Evolutionary conservation across 2,797 vertebrate species (phyloP).

Genomic region (Sebastes umbrosus): DNA sequence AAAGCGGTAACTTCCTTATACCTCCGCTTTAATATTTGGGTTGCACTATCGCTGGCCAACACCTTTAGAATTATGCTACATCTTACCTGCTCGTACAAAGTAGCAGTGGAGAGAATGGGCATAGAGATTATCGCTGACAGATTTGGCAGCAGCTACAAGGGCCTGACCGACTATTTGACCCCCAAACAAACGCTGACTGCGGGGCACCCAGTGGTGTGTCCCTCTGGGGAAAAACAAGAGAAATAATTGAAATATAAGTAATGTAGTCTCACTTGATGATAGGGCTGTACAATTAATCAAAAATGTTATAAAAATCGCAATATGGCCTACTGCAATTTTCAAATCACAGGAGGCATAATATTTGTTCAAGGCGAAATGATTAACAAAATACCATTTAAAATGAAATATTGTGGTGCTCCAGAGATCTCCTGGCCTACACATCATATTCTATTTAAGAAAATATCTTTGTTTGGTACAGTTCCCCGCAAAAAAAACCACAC

Average conservation of each 20-base stretch:
- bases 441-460: no score
- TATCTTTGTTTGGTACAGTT: no score
- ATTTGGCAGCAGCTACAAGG: conserved; percentile 90
- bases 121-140: conserved; percentile 84
- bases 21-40: neutral
- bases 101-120: conserved; percentile 95
- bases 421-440: no score
- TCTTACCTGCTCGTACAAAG: conserved; percentile 91
- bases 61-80: neutral
- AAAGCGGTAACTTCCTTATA: no score
- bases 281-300: no score
- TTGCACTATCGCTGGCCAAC: neutral
- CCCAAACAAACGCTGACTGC: conserved; percentile 87
- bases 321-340: no score
- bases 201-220: conserved; percentile 91
- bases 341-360: no score
- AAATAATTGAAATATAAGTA: neutral
- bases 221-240: conserved; percentile 77
- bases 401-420: no score
- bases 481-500: no score
- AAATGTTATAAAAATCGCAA: no score
- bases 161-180: conserved; percentile 96
- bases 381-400: no score
- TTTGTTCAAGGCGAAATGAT: no score
- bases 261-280: neutral